Evolutionary conservation across 2,888 invertebrate species (phyloP).

Genomic region (Trypoxylon attenuatum): DNA sequence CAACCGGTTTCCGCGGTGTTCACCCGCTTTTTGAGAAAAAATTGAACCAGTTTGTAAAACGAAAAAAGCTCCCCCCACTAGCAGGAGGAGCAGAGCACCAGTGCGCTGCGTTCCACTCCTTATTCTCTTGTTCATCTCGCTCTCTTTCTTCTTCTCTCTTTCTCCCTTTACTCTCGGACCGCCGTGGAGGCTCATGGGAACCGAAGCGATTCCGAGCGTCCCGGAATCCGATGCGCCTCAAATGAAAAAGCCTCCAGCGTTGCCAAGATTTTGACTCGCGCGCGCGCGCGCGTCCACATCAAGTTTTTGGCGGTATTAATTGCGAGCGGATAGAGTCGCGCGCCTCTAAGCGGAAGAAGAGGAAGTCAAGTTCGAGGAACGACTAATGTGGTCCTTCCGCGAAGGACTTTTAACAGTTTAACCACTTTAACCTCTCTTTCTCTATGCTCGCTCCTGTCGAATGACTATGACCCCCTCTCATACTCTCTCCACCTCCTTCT

Average conservation of each 20-base stretch:
- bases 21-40: constrained; percentile 74
- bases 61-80: constrained; percentile 70
- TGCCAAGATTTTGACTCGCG: constrained; percentile 46
- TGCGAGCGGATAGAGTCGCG: no score
- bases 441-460: no score
- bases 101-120: constrained; percentile 1
- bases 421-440: no score
- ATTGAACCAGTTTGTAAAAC: constrained; percentile 75
- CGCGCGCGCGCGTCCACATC: neutral
- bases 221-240: constrained; percentile 59
- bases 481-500: no score
- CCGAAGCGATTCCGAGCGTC: constrained; percentile 56
- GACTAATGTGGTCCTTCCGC: no score
- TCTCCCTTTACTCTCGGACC: constrained; percentile 37
- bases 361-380: no score
- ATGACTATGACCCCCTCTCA: no score
- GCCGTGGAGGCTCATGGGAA: constrained; percentile 58
- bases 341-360: no score
- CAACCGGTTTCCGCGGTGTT: constrained; percentile 71
- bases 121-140: constrained; percentile 30
- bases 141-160: constrained; percentile 30
- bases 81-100: neutral
- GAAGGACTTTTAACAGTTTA: no score
- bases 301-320: neutral
- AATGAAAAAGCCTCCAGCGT: constrained; percentile 52